Percentiles rank a stretch among this genome's conserved stretches.
phyloP scores from a whole-genome alignment of 2,797 vertebrate species.

The Leptatherina wallacei region DNA sequence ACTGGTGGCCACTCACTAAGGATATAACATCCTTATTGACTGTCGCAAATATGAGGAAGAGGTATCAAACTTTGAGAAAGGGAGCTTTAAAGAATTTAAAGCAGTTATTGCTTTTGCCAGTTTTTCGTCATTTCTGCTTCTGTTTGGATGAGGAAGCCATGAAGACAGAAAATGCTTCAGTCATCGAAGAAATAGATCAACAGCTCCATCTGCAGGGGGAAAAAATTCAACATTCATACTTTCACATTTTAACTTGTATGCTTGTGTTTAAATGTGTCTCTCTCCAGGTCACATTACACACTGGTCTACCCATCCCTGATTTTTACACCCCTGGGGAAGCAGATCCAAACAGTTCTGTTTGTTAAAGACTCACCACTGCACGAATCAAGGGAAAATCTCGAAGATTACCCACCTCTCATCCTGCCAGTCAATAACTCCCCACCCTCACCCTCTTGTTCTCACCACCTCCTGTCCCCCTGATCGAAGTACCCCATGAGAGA shows the following conservation, averaged over 20 bases:
- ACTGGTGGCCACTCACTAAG: background rate
- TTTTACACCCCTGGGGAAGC: conserved; percentile 89
- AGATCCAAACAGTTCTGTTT: conserved; percentile 80
- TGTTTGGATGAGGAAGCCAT: conserved; percentile 18
- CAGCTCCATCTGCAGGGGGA: conserved; percentile 58
- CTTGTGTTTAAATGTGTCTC: conserved; percentile 27
- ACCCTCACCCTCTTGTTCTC: conserved; percentile 4
- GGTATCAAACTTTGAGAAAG: conserved; percentile 34
- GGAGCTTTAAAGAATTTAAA: conserved; percentile 51
- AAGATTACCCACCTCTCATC: conserved; percentile 32
- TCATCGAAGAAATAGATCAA: conserved; percentile 22
- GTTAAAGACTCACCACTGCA: conserved; percentile 60
- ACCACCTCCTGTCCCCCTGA: conserved; percentile 21
- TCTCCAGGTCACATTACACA: conserved; percentile 93
- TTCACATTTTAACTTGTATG: background rate
- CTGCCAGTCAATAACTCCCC: conserved; percentile 36
- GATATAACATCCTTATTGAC: background rate
- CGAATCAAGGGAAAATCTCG: background rate
- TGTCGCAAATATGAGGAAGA: conserved; percentile 36
- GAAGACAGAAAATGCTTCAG: conserved; percentile 8
- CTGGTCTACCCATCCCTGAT: conserved; percentile 93
- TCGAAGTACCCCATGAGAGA: conserved; percentile 33
- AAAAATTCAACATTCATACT: background rate
- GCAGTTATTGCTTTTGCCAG: conserved; percentile 31
- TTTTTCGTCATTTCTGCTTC: conserved; percentile 25